These are phyloP conservation scores for Laothoe populi DNA, from an alignment of 2,888 invertebrate species.

Conservation along the genomic window DNA sequence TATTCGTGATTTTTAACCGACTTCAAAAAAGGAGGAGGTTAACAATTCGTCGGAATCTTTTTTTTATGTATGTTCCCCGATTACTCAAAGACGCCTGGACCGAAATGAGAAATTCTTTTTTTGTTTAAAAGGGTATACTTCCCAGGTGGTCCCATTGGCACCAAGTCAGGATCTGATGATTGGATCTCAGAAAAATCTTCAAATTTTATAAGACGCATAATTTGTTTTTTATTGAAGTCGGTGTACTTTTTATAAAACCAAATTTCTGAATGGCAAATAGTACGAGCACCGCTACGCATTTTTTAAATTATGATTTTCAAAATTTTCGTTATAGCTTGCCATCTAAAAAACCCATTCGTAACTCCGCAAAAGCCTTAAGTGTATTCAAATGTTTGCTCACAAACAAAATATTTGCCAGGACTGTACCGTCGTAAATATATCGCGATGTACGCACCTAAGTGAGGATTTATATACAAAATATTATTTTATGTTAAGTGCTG, in stretches of 20 bases:
- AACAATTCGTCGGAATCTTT: no score
- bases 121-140: no score
- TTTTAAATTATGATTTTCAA: background rate
- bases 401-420: slow-evolving; percentile 46
- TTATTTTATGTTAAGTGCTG: slow-evolving; percentile 40
- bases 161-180: no score
- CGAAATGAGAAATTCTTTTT: no score
- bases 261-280: background rate
- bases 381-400: slow-evolving; percentile 49
- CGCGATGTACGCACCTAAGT: slow-evolving; percentile 30
- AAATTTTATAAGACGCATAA: no score
- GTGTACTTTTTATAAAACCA: background rate
- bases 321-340: slow-evolving; percentile 6
- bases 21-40: no score
- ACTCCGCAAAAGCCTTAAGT: slow-evolving; percentile 33
- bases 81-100: no score
- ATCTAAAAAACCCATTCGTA: slow-evolving; percentile 21
- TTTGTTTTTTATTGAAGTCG: no score
- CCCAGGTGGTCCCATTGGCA: no score
- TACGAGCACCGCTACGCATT: background rate
- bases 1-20: no score
- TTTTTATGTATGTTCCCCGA: no score
- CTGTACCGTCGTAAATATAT: slow-evolving; percentile 41
- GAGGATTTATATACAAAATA: slow-evolving; percentile 33
- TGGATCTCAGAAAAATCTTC: no score